Evolutionary conservation across 2,888 invertebrate genomes (phyloP).

Genomic region (Yponomeuta cagnagella): DNA sequence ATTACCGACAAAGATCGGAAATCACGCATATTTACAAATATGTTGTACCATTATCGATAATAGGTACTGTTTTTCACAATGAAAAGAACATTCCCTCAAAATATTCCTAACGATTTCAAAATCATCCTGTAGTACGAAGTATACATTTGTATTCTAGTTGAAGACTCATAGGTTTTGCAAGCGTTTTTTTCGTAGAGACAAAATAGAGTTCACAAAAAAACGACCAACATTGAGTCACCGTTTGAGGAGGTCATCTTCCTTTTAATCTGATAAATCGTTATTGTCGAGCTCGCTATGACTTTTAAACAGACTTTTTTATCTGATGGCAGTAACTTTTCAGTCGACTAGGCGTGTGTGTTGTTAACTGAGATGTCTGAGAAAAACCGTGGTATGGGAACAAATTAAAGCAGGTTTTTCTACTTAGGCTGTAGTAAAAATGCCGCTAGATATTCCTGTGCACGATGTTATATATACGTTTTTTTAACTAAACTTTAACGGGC

Average conservation of each 20-base stretch:
- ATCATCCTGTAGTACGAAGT: neutral
- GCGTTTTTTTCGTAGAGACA: neutral
- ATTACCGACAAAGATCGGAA: too few relatives aligned
- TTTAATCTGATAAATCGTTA: conserved; percentile 1
- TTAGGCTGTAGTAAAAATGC: too few relatives aligned
- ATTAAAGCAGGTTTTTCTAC: neutral
- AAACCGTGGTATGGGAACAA: neutral
- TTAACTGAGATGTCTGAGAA: neutral
- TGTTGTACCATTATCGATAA: too few relatives aligned
- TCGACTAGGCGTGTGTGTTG: neutral
- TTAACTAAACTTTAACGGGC: too few relatives aligned
- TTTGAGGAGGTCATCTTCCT: neutral
- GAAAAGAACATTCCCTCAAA: too few relatives aligned
- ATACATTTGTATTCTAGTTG: neutral
- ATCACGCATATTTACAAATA: too few relatives aligned
- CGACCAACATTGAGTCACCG: neutral
- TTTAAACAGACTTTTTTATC: neutral
- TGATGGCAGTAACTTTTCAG: neutral
- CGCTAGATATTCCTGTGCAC: too few relatives aligned
- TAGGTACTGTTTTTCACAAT: too few relatives aligned
- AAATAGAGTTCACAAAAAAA: neutral
- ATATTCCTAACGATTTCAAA: too few relatives aligned
- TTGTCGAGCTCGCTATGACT: neutral
- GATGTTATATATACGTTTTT: too few relatives aligned
- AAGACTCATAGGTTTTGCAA: neutral